These are phyloP conservation scores for Pollenia angustigena DNA, from an alignment of 2,888 invertebrate species.

Conservation along the genomic window DNA sequence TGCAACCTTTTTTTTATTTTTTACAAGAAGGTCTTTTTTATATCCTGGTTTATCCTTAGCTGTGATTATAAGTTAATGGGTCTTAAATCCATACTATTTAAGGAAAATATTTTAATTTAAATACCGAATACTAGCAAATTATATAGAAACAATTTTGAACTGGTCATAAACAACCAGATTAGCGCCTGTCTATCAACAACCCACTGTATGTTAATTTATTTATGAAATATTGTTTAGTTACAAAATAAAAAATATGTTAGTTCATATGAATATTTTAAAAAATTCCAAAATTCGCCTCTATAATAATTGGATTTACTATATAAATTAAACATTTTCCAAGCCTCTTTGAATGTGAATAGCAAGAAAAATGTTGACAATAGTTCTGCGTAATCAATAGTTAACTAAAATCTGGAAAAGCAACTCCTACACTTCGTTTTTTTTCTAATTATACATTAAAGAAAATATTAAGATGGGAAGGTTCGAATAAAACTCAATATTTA, in stretches of 20 bases:
- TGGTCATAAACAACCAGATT: background rate
- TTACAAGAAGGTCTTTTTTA: no score
- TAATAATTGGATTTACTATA: conserved; percentile 52
- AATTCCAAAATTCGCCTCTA: background rate
- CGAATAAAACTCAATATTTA: no score
- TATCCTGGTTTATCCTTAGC: no score
- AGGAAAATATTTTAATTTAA: no score
- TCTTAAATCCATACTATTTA: no score
- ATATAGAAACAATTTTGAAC: no score
- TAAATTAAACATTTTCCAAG: conserved; percentile 41
- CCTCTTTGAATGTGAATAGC: conserved; percentile 16
- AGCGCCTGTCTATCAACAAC: background rate
- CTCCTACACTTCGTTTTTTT: conserved; percentile 44
- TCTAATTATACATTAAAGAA: no score
- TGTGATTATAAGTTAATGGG: no score
- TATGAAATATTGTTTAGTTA: conserved; percentile 4
- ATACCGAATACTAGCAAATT: no score
- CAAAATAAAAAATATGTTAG: background rate
- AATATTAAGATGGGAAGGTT: no score
- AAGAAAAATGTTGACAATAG: conserved; percentile 57
- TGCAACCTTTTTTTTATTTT: no score
- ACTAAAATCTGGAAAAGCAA: conserved; percentile 30
- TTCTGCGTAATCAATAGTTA: conserved; percentile 61
- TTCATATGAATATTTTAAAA: background rate
- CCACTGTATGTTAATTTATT: background rate